phyloP scores from a whole-genome alignment of 2,797 vertebrate genomes.

The Sebastes iracundus region DNA sequence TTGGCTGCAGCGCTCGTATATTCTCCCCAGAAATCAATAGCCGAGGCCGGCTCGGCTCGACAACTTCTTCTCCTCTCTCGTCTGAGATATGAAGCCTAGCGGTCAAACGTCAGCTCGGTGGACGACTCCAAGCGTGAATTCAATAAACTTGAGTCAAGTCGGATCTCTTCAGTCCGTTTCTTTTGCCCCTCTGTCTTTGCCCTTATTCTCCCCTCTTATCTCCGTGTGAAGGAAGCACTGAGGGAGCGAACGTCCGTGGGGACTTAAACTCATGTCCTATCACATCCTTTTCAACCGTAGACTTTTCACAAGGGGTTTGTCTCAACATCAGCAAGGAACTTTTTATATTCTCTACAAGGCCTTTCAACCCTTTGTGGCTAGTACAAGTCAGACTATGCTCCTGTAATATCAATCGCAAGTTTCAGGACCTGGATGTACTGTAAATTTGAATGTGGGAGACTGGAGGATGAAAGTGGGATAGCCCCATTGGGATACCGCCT shows the following conservation, averaged over 20 bases:
- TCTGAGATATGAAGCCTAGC: background rate
- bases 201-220: conserved; percentile 7
- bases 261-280: conserved; percentile 34
- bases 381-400: background rate
- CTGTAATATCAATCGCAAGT: background rate
- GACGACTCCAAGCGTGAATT: conserved; percentile 23
- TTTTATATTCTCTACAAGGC: background rate
- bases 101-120: conserved; percentile 33
- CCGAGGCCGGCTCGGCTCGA: background rate
- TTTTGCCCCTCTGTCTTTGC: background rate
- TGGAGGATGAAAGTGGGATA: background rate
- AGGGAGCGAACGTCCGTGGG: background rate
- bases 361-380: background rate
- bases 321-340: background rate
- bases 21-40: conserved; percentile 48
- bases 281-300: conserved; percentile 21
- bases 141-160: conserved; percentile 28
- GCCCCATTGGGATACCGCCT: background rate
- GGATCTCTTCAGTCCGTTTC: conserved; percentile 18
- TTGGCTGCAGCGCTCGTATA: background rate
- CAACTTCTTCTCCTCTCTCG: background rate
- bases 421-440: background rate
- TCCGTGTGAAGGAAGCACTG: background rate
- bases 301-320: conserved; percentile 26
- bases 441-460: background rate